Conservation (phyloP, 2,797 vertebrate species). For the Malurus leucopterus region DNA sequence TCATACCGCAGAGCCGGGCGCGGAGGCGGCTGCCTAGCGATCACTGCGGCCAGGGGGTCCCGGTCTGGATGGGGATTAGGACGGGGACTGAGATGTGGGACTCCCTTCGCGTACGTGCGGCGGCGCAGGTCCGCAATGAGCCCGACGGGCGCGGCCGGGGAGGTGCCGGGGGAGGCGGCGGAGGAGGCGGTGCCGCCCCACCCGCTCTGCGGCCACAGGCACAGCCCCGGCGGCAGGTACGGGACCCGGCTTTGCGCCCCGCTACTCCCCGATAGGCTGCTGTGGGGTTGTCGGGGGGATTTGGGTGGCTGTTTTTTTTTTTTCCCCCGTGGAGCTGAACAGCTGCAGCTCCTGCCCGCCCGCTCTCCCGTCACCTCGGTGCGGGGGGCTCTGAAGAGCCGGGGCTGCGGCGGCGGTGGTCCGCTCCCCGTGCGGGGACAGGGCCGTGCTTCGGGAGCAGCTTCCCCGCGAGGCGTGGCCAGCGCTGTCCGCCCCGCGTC, state of each 20-base stretch:
- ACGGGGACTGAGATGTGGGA: not conserved
- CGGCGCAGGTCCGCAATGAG: conserved; percentile 2
- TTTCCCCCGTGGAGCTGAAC: not conserved
- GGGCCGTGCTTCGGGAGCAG: not conserved
- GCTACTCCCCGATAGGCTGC: rapidly evolving
- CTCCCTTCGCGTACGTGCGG: not conserved
- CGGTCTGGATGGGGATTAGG: rapidly evolving
- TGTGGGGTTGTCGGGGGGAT: rapidly evolving
- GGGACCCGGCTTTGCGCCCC: not conserved
- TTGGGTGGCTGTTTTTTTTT: no score
- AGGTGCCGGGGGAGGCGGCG: not conserved
- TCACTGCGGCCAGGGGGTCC: not conserved
- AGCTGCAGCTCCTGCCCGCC: not conserved
- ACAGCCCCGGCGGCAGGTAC: not conserved
- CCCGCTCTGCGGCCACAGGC: not conserved
- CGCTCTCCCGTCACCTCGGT: not conserved
- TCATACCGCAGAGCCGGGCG: not conserved
- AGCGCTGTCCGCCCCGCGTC: not conserved
- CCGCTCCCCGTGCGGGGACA: not conserved
- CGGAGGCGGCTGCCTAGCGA: not conserved
- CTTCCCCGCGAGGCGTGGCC: not conserved
- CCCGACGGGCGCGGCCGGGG: not conserved
- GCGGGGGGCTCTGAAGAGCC: not conserved
- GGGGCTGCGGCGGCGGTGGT: not conserved
- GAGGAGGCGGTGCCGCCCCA: not conserved